Evolutionary conservation across 2,888 invertebrate species (phyloP), one percentile per base, ranked within the genome.

Genomic region (Gisinianus flammeolus): DNA sequence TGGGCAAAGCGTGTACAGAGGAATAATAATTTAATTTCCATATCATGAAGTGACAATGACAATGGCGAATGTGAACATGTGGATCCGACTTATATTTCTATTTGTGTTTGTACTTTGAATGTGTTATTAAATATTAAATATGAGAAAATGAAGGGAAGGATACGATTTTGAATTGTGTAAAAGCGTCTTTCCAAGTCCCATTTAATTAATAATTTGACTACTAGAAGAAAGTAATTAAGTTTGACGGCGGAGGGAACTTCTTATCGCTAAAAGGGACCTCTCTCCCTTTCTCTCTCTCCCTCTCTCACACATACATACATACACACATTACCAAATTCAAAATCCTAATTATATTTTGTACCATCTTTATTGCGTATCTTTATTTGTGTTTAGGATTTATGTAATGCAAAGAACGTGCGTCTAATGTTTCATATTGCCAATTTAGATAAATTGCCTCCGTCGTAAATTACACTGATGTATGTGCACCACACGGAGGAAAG

Each of bases 211-310:
- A 71, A 71, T 56, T 56, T n/a, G 56, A 54, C 30, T 56, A n/a
- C n/a, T n/a, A 16, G 71, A 71, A 71, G 56, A 71, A 71, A 71
- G 71, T 71, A 71, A 71, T 71, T 71, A 56, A 56, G 54, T 56
- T 30, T 54, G 56, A 26, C 30, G 56, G 30, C 30, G 31, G 71
- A 26, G 30, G 22, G 30, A 56, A 71, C 56, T 54, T 28, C 71
- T 71, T 71, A 71, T 71, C 71, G 31, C 8, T 8, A 3, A 10
- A 56, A 54, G n/a, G 19, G 22, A 22, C 56, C 26, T 10, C 10
- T 22, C 35, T 12, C 10, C 31, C 44, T 10, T 16, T n/a, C 54
- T 54, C n/a, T n/a, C n/a, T n/a, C n/a, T n/a, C n/a, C n/a, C n/a
- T n/a, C n/a, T n/a, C n/a, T n/a, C n/a, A n/a, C n/a, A 16, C n/a